Percentiles rank a stretch among this genome's conserved stretches.
These are phyloP conservation scores for Crepidodera aurea DNA, from an alignment of 2,888 invertebrate genomes.

Conservation along the genomic window DNA sequence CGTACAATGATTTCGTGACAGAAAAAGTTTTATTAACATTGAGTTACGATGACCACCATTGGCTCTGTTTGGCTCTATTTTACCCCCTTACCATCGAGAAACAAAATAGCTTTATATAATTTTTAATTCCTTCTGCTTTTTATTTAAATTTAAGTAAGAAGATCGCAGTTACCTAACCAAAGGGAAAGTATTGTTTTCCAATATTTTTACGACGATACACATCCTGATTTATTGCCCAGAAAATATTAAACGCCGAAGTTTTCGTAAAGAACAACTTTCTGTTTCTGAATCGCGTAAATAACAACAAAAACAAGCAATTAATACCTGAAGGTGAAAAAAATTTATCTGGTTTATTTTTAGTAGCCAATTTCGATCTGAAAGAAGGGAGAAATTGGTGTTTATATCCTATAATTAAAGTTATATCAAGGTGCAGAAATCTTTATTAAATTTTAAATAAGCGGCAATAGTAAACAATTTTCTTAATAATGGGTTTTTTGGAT, in stretches of 20 bases:
- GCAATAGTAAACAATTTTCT: not conserved
- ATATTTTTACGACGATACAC: not conserved
- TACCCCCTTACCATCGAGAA: too few relatives aligned
- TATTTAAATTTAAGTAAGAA: too few relatives aligned
- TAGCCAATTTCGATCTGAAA: not conserved
- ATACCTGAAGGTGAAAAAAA: not conserved
- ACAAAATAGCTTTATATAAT: too few relatives aligned
- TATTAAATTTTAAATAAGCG: not conserved
- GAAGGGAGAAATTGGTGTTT: not conserved
- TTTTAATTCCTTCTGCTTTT: too few relatives aligned
- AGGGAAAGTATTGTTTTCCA: slow-evolving; percentile 15
- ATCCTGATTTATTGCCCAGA: not conserved
- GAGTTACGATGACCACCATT: too few relatives aligned
- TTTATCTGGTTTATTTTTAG: slow-evolving; percentile 5
- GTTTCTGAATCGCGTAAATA: not conserved
- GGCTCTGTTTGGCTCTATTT: too few relatives aligned
- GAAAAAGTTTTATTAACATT: too few relatives aligned
- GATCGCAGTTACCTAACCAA: not conserved
- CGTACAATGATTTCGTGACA: too few relatives aligned
- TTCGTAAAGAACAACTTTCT: slow-evolving; percentile 17
- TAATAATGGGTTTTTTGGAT: not conserved
- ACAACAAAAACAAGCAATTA: not conserved
- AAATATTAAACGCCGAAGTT: slow-evolving; percentile 1
- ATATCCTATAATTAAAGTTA: not conserved
- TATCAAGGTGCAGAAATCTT: not conserved